Percentiles rank a stretch among this genome's conserved stretches.
Conservation (phyloP, 2,113 vertebrate genomes). For the Passer domesticus region DNA sequence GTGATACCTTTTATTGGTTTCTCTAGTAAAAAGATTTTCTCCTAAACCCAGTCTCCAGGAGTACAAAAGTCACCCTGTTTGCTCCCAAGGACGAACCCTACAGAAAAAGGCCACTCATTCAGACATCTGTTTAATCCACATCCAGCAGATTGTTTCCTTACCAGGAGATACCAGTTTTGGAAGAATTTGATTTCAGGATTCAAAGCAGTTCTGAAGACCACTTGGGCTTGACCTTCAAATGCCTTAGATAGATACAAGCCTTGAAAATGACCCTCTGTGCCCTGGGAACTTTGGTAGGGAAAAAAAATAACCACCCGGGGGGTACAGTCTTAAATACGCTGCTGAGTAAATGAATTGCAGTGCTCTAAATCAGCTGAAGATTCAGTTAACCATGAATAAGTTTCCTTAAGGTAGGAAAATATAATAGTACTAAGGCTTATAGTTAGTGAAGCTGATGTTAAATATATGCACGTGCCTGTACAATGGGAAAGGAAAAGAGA, state of each 20-base stretch:
- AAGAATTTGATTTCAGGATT: not conserved
- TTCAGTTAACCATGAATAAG: not conserved
- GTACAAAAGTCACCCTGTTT: not conserved
- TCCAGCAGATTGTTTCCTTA: not conserved
- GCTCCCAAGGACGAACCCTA: not conserved
- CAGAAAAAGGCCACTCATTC: not conserved
- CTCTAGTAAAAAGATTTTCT: not conserved
- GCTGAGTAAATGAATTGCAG: not conserved
- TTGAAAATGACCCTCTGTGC: not conserved
- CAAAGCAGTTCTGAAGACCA: not conserved
- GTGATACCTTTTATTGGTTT: not conserved
- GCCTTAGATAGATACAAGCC: not conserved
- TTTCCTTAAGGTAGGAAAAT: not conserved
- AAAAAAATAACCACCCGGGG: not conserved
- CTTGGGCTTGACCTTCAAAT: slow-evolving; percentile 14
- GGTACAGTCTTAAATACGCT: not conserved
- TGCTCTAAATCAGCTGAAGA: not conserved
- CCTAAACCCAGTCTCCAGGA: not conserved
- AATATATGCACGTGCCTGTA: not conserved
- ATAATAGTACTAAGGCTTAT: not conserved
- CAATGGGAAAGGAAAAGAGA: not conserved
- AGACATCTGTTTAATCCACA: not conserved
- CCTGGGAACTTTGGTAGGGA: not conserved
- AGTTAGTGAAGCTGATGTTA: not conserved
- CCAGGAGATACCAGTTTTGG: not conserved